Base-by-base conservation (phyloP, 2,888 invertebrate species). In the Folsomia candida region DNA sequence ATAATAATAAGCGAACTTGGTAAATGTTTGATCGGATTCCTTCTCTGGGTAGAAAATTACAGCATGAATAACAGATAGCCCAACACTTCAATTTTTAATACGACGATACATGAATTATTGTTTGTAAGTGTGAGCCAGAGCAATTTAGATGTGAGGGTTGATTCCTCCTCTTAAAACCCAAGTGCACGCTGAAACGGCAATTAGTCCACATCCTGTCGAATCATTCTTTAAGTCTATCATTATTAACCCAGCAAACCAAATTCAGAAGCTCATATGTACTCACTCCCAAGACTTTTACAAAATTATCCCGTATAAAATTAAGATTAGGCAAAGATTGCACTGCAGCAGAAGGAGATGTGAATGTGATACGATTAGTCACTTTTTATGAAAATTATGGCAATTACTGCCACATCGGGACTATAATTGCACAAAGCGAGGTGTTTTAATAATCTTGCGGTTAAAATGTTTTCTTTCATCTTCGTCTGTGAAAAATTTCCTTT, bases 121-220 rank as follows among this genome's bases (percentile, higher is more conserved):
- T 54, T 54, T 54, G 54, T 54, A 54, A 18, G 54, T 54, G 54
- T 18, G 54, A 54, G 54, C 54, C 22, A 61, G 28, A 29, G 27
- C 63, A 37, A 64, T 64, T 64, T 64, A 64, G 63, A 64, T 64
- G 22, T 29, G 24, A 64, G 11, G 6, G 47, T 54, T 54, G 54
- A 54, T 54, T 54, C 54, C 54, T 54, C 11, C 54, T 14, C 37
- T 37, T 37, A 14, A 37, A 28, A 62, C n/a, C 62, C 26, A 64
- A 64, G 63, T 64, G 63, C 20, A 51, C 18, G 63, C 18, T 64
- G 63, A 64, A 64, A 64, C 37, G 63, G 63, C 63, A 64, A 64
- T 64, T 64, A 64, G 63, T 64, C n/a, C 63, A 64, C 63, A 64
- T 64, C 63, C 63, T 64, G 63, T 64, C 63, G 63, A 64, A 47